Conservation (phyloP, 1,140 invertebrate genomes). For the Drosophila sp. region DNA sequence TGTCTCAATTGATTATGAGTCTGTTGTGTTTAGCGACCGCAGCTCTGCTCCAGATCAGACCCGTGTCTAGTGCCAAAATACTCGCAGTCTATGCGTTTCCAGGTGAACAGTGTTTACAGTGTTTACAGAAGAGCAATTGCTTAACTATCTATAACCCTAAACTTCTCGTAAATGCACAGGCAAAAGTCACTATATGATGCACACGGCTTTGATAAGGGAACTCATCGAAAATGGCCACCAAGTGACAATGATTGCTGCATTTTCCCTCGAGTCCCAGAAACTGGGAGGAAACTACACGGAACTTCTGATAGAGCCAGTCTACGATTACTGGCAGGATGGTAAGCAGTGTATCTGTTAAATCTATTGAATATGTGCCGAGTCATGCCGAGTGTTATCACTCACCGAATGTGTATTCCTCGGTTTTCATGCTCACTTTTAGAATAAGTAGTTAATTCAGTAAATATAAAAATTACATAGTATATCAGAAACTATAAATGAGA, state of each 20-base stretch:
- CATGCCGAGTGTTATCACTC: not conserved
- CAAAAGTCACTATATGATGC: conserved; percentile 77
- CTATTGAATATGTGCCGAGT: not conserved
- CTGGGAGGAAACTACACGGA: conserved; percentile 76
- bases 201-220: conserved; percentile 66
- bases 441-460: no score
- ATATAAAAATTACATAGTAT: no score
- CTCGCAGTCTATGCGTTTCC: conserved; percentile 75
- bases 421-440: no score
- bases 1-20: conserved; percentile 8
- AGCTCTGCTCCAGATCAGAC: not conserved
- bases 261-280: conserved; percentile 45
- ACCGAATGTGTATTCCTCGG: not conserved
- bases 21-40: conserved; percentile 30
- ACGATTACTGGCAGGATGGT: conserved; percentile 77
- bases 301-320: conserved; percentile 74
- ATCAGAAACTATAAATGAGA: no score
- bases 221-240: conserved; percentile 68
- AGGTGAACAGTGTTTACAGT: conserved; percentile 45
- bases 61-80: conserved; percentile 49
- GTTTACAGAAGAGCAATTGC: not conserved
- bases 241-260: conserved; percentile 72
- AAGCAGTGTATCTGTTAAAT: conserved; percentile 6
- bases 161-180: conserved; percentile 30
- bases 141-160: not conserved